A percentile compares a stretch with the other conserved stretches of the same genome.
Evolutionary conservation across 64 coral and sea anemone genomes (phyloP).

Genomic region (Porites australiensis): DNA sequence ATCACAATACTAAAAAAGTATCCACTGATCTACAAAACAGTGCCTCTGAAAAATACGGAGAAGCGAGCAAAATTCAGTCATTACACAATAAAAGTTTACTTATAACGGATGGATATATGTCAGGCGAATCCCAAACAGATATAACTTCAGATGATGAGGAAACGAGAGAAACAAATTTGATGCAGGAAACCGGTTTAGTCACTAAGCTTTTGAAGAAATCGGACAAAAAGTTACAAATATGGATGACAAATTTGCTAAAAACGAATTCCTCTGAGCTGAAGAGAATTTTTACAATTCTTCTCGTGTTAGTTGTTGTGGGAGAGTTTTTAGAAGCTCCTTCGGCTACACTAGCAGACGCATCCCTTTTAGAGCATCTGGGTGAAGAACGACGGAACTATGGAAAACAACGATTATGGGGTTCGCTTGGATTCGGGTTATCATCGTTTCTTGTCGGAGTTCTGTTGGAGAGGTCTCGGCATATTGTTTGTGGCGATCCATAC

Average conservation of each 20-base stretch:
- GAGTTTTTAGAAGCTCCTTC: constrained; percentile 97
- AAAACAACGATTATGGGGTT: constrained; percentile 97
- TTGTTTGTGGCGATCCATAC: constrained; percentile 88
- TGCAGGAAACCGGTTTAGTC: neutral
- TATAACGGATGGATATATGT: neutral
- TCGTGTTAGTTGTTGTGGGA: constrained; percentile 93
- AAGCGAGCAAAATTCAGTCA: too few relatives aligned
- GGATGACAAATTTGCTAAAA: constrained; percentile 91
- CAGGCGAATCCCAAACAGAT: neutral
- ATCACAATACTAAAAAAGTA: too few relatives aligned
- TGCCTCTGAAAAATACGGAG: neutral
- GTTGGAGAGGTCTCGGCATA: constrained; percentile 84
- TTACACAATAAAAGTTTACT: neutral
- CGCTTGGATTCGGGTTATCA: constrained; percentile 94
- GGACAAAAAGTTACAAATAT: constrained; percentile 22
- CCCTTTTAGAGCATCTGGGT: constrained; percentile 89
- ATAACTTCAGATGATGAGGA: neutral
- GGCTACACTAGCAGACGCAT: constrained; percentile 92
- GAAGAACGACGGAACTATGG: constrained; percentile 96
- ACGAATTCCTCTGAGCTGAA: constrained; percentile 87
- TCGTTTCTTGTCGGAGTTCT: constrained; percentile 93
- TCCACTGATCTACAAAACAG: neutral
- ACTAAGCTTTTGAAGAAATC: neutral
- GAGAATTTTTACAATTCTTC: constrained; percentile 91
- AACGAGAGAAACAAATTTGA: neutral